Base-by-base conservation (phyloP, 2,113 vertebrate genomes). In the Takifugu flavidus region DNA sequence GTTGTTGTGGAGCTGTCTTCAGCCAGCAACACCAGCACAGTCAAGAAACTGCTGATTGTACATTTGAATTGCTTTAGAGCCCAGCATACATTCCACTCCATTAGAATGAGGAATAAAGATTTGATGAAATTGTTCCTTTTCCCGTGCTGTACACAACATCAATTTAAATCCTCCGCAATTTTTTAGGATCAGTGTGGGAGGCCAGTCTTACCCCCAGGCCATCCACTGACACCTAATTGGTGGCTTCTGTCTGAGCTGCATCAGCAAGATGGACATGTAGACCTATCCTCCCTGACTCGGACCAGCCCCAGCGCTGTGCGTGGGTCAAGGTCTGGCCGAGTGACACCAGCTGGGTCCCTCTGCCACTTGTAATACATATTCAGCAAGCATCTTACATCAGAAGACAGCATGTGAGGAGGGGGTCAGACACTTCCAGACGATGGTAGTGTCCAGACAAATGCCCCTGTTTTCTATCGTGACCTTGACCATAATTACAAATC, bases 311-410 rank as follows among this genome's bases (percentile, higher is more conserved):
- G 29, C 58, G 57, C 70, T 58, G 64, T 53, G 66, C 62, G 53
- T 25, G 65, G 82, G 88, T 88, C 82, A 75, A 66, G 75, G 80
- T 80, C 79, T 70, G 56, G 45, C 69, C 69, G 62, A 70, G 63
- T 56, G 59, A 78, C 70, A 81, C 62, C 83, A 85, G 83, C 81
- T 84, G 85, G 59, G 73, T 78, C 74, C 78, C 65, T 57, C 67
- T 84, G 78, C 65, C 82, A 78, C 68, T 82, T 72, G 59, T 43
- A 57, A 67, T 67, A 70, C 62, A 69, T 46, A 64, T 55, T 73
- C 31, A 12, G 25, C 62, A 29, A 39, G 49, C 8, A n/a, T 54
- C 50, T 59, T 56, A 74, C 49, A 72, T 62, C 34, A 20, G 4
- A 5, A 60, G 57, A 73, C 56, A 63, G 31, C 31, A 4, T 57